phyloP scores from a whole-genome alignment of 2,888 invertebrate genomes.

The Autographa pulchrina region DNA sequence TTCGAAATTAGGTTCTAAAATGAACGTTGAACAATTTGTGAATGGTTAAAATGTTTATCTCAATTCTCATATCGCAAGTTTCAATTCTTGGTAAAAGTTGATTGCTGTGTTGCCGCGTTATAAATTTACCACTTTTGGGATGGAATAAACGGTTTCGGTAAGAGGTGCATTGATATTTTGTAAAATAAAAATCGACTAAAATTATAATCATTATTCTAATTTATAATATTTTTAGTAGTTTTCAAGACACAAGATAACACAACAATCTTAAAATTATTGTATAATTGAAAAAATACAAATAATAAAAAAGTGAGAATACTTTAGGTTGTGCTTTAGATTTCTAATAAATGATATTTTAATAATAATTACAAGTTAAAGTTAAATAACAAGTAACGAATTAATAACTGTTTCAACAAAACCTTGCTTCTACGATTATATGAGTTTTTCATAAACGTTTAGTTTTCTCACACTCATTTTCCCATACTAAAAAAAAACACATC shows the following conservation, averaged over 20 bases:
- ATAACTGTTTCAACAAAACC: too few species aligned
- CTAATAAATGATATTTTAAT: too few species aligned
- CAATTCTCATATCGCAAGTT: slow-evolving; percentile 36
- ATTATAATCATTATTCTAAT: neutral
- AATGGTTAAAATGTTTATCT: slow-evolving; percentile 44
- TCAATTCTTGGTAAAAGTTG: slow-evolving; percentile 51
- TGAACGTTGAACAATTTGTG: slow-evolving; percentile 43
- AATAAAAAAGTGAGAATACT: too few species aligned
- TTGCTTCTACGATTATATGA: too few species aligned
- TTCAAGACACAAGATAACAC: neutral
- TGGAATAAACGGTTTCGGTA: slow-evolving; percentile 16
- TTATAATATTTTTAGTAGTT: neutral
- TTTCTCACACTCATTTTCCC: too few species aligned
- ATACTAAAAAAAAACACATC: too few species aligned
- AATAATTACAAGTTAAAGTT: too few species aligned
- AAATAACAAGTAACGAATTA: too few species aligned
- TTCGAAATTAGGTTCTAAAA: slow-evolving; percentile 32
- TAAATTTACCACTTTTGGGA: slow-evolving; percentile 29
- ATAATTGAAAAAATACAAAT: too few species aligned
- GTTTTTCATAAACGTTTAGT: too few species aligned
- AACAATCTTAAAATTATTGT: too few species aligned
- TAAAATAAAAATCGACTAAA: slow-evolving; percentile 37
- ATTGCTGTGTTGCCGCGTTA: slow-evolving; percentile 45
- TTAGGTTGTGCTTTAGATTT: too few species aligned
- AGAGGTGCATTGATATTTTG: slow-evolving; percentile 38